Conservation (phyloP, 2,113 vertebrate genomes). For the Scytalopus superciliaris region DNA sequence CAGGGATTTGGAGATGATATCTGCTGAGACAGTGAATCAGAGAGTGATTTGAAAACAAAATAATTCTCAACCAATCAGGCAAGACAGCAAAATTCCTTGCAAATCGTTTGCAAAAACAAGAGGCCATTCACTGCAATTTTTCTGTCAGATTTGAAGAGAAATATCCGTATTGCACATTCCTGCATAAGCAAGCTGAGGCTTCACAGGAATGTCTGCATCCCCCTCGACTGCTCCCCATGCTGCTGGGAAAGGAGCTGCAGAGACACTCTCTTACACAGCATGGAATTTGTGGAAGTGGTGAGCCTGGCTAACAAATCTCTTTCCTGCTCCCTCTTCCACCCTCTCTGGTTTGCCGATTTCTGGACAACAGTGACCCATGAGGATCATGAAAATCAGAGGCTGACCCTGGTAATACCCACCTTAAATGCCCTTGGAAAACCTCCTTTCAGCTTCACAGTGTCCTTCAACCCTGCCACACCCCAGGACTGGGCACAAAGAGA, state of each 20-base stretch:
- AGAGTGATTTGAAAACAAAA: not conserved
- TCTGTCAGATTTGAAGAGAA: conserved; percentile 22
- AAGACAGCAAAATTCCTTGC: not conserved
- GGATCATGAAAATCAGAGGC: not conserved
- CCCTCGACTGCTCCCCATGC: fast-evolving
- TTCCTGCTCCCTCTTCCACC: not conserved
- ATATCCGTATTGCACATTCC: not conserved
- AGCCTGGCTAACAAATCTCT: not conserved
- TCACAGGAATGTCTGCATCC: not conserved
- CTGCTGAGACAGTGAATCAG: not conserved
- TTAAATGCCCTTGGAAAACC: not conserved
- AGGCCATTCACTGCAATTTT: conserved; percentile 26
- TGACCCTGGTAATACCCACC: not conserved
- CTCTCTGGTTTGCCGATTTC: not conserved
- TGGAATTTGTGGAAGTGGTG: not conserved
- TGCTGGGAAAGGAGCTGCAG: not conserved
- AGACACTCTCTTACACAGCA: not conserved
- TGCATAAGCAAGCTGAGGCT: not conserved
- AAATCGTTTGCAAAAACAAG: not conserved
- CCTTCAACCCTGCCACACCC: not conserved
- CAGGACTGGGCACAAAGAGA: not conserved
- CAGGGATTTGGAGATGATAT: not conserved
- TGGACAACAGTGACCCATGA: not conserved
- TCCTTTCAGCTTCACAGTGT: not conserved
- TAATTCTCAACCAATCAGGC: not conserved